Conservation (phyloP, 2,888 invertebrate genomes). For the Mantis religiosa region DNA sequence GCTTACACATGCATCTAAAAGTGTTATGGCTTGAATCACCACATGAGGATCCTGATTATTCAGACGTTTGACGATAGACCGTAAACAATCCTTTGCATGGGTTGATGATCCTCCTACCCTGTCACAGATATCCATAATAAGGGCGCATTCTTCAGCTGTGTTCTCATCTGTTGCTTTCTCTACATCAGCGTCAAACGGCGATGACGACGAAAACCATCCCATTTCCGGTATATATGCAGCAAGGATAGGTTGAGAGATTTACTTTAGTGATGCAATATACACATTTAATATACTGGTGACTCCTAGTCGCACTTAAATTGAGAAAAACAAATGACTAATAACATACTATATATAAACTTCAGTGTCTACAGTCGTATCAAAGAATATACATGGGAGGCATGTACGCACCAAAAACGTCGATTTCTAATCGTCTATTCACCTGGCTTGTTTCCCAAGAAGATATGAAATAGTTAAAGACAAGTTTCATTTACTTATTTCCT, state of each 20-base stretch:
- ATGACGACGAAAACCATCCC: constrained; percentile 69
- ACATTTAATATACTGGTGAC: constrained; percentile 2
- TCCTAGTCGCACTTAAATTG: constrained; percentile 26
- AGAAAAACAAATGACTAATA: constrained; percentile 21
- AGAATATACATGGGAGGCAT: too few relatives aligned
- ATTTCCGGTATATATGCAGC: constrained; percentile 42
- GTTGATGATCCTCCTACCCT: constrained; percentile 68
- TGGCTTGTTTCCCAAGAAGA: too few relatives aligned
- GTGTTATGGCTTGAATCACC: constrained; percentile 84
- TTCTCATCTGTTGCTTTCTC: constrained; percentile 92
- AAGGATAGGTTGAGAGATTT: neutral
- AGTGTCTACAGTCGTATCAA: too few relatives aligned
- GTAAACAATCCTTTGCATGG: constrained; percentile 79
- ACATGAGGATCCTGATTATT: constrained; percentile 88
- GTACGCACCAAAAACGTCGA: too few relatives aligned
- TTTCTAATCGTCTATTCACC: too few relatives aligned
- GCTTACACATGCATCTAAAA: constrained; percentile 89
- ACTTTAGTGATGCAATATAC: neutral
- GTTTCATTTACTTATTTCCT: too few relatives aligned
- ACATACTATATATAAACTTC: constrained; percentile 37
- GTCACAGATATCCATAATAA: constrained; percentile 91
- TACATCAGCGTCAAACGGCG: constrained; percentile 78
- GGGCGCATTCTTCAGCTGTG: constrained; percentile 87
- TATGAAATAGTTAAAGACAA: too few relatives aligned
- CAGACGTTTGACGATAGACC: constrained; percentile 78